Conservation (phyloP, 2,888 invertebrate genomes). For the Nezara viridula region DNA sequence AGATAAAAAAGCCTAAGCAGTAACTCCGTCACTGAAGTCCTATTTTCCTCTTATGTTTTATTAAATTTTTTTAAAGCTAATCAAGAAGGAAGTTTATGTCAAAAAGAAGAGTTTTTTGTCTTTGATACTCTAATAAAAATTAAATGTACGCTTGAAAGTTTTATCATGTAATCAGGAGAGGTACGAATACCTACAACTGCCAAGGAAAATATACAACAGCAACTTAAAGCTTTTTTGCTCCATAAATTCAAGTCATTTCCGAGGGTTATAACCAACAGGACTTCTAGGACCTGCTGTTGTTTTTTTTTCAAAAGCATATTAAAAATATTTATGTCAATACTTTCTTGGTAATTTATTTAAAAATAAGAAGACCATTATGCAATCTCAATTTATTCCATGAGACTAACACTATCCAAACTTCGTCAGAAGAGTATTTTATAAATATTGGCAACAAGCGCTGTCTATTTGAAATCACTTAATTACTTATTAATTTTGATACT, state of each 20-base stretch:
- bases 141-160: not conserved
- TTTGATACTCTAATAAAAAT: not conserved
- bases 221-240: not conserved
- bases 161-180: not conserved
- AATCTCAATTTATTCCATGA: too few relatives aligned
- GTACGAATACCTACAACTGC: not conserved
- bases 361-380: not conserved
- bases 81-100: not conserved
- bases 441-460: too few relatives aligned
- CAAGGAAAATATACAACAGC: not conserved
- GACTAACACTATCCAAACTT: too few relatives aligned
- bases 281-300: rapidly evolving
- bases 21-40: too few relatives aligned
- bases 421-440: too few relatives aligned
- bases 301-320: not conserved
- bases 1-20: too few relatives aligned
- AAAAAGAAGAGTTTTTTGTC: not conserved
- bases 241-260: not conserved
- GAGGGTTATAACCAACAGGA: not conserved
- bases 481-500: too few relatives aligned
- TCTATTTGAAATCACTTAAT: too few relatives aligned
- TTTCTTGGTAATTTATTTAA: not conserved
- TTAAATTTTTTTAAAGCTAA: too few relatives aligned
- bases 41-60: too few relatives aligned
- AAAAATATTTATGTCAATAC: not conserved